Conservation (phyloP, 1,140 invertebrate species). For the Antheraea mylitta region DNA sequence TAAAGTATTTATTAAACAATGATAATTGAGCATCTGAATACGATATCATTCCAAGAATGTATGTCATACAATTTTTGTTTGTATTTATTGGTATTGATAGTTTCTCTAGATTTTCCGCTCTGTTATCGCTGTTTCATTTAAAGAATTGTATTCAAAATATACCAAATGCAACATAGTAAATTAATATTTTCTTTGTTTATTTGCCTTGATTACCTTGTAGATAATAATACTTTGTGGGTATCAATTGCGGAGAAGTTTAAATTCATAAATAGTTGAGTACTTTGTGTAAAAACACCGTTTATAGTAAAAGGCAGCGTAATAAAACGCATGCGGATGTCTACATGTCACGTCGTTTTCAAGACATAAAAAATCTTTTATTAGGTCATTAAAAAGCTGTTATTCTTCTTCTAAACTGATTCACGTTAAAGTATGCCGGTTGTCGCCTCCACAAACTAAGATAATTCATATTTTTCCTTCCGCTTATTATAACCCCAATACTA, state of each 20-base stretch:
- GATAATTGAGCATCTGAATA: no score
- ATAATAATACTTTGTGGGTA: background rate
- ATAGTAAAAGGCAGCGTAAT: background rate
- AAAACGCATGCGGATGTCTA: background rate
- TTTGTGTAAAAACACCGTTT: background rate
- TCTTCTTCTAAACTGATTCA: conserved; percentile 4
- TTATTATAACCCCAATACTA: background rate
- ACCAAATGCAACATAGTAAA: no score
- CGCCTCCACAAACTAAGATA: background rate
- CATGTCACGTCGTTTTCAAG: conserved; percentile 1
- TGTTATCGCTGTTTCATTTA: no score
- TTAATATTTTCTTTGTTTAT: background rate
- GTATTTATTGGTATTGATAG: no score
- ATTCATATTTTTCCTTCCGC: background rate
- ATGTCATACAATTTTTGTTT: no score
- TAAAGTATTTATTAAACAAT: no score
- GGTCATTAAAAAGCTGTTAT: conserved; percentile 3
- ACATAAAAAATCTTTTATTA: conserved; percentile 4
- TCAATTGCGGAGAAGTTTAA: background rate
- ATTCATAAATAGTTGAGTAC: conserved; percentile 1
- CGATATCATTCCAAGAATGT: no score
- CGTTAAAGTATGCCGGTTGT: background rate
- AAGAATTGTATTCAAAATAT: no score
- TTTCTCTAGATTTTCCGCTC: no score
- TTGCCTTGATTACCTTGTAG: background rate